Conservation (phyloP, 1,140 invertebrate genomes). For the Hylaeus volcanicus region DNA sequence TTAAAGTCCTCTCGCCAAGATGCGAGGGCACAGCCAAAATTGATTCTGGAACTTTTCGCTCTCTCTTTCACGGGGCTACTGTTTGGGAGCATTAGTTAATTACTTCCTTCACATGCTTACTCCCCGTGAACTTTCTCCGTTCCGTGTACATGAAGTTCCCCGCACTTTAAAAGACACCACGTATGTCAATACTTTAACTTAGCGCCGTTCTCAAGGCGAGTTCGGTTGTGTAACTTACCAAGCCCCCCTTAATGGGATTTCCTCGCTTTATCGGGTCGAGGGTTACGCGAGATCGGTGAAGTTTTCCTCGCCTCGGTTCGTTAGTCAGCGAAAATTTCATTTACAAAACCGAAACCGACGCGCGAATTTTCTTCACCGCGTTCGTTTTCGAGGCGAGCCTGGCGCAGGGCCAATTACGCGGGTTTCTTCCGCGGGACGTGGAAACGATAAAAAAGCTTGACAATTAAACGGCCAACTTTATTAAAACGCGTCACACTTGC, state of each 20-base stretch:
- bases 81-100: constrained; percentile 35
- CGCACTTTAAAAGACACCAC: constrained; percentile 6
- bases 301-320: background rate
- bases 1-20: background rate
- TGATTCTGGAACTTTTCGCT: constrained; percentile 31
- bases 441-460: constrained; percentile 23
- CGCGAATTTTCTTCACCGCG: constrained; percentile 10
- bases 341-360: background rate
- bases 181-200: constrained; percentile 29
- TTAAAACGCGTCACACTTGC: constrained; percentile 43
- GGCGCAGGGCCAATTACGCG: background rate
- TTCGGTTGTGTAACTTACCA: background rate
- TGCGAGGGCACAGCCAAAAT: constrained; percentile 12
- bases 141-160: background rate
- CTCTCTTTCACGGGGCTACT: background rate
- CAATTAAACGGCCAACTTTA: constrained; percentile 47
- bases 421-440: constrained; percentile 1
- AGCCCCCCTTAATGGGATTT: too few species aligned
- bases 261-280: too few species aligned
- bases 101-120: constrained; percentile 22
- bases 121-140: constrained; percentile 2
- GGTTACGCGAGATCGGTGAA: background rate
- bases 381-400: background rate
- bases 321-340: background rate
- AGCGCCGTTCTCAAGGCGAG: too few species aligned